phyloP scores from a whole-genome alignment of 1,140 invertebrate genomes.

The Pemphigus obesinymphae region DNA sequence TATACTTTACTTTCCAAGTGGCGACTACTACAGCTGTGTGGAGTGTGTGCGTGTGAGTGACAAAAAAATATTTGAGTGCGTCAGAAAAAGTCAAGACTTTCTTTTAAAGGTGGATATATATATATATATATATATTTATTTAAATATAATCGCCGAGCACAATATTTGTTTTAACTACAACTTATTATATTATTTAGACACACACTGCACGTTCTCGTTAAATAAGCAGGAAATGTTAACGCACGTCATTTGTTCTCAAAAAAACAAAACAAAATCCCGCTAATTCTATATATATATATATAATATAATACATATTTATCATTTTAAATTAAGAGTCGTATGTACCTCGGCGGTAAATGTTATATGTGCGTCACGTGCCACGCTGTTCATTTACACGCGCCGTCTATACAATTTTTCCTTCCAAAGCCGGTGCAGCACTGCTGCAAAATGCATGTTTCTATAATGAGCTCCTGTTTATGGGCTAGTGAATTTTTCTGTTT shows the following conservation, averaged over 20 bases:
- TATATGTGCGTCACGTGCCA: slow-evolving; percentile 14
- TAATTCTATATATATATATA: not conserved
- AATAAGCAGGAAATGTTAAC: not conserved
- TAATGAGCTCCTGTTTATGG: not conserved
- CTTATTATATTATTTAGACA: not conserved
- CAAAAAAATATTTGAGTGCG: no score
- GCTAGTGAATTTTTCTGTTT: not conserved
- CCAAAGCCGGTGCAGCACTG: not conserved
- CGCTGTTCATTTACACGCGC: slow-evolving; percentile 1
- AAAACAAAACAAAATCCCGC: not conserved
- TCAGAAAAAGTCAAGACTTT: not conserved
- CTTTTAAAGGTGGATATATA: no score
- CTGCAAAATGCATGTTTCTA: not conserved
- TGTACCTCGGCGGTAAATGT: not conserved
- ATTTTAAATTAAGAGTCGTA: not conserved
- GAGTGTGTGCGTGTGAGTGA: not conserved
- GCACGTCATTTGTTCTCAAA: not conserved
- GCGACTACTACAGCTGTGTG: not conserved
- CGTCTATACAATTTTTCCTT: not conserved
- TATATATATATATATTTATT: no score
- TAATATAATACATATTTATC: not conserved
- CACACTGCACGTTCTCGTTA: not conserved
- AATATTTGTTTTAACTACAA: not conserved
- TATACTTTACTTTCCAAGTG: not conserved
- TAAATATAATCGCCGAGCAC: not conserved